phyloP scores from a whole-genome alignment of 2,797 vertebrate genomes.

The Vultur gryphus region DNA sequence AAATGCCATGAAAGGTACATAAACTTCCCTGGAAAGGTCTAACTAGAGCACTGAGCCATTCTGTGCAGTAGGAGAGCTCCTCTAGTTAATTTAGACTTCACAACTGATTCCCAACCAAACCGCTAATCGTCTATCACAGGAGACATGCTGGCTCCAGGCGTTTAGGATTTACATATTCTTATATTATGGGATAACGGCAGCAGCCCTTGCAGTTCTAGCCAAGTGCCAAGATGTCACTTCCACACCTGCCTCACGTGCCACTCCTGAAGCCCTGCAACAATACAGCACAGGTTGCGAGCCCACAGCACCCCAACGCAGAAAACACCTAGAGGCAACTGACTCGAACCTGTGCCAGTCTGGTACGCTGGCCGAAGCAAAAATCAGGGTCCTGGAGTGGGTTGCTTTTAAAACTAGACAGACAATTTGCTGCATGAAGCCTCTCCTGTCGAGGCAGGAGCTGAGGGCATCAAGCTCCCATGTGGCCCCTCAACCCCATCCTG shows the following conservation, averaged over 20 bases:
- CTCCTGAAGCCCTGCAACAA: not conserved
- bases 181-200: not conserved
- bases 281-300: not conserved
- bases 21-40: not conserved
- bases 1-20: not conserved
- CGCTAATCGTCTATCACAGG: not conserved
- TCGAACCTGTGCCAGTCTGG: accelerated
- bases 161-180: not conserved
- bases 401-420: not conserved
- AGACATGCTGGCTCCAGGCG: accelerated
- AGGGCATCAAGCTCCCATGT: not conserved
- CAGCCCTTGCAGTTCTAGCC: not conserved
- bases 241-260: not conserved
- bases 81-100: not conserved
- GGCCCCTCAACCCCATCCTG: not conserved
- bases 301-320: not conserved
- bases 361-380: not conserved
- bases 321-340: not conserved
- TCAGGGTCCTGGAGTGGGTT: not conserved
- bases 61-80: not conserved
- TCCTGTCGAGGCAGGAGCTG: not conserved
- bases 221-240: not conserved
- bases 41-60: not conserved
- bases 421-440: not conserved
- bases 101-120: not conserved